Percentiles rank a stretch among this genome's conserved stretches.
These are phyloP conservation scores for Ammodytes dubius DNA, from an alignment of 2,113 vertebrate species.

Conservation along the genomic window DNA sequence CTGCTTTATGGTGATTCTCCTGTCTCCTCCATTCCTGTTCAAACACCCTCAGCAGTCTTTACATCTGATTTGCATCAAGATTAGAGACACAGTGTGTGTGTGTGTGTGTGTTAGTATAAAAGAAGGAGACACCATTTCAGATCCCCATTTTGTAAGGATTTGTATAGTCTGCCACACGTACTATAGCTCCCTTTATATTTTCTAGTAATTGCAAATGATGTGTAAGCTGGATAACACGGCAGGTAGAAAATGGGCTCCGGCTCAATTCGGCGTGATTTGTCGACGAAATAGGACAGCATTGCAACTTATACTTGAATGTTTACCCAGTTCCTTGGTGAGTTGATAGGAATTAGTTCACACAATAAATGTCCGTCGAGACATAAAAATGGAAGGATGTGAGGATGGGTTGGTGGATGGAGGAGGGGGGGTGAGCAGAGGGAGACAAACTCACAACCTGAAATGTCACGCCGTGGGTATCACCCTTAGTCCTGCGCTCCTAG, in stretches of 20 bases:
- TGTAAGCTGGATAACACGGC: slow-evolving; percentile 22
- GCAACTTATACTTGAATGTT: slow-evolving; percentile 93
- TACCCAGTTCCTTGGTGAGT: slow-evolving; percentile 90
- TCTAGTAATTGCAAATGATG: slow-evolving; percentile 1
- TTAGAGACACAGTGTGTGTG: slow-evolving; percentile 10
- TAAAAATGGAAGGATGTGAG: slow-evolving; percentile 79
- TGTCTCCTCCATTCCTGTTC: slow-evolving; percentile 18
- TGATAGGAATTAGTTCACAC: slow-evolving; percentile 90
- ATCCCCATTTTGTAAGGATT: slow-evolving; percentile 1
- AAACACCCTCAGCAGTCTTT: slow-evolving; percentile 18
- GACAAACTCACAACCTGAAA: slow-evolving; percentile 99
- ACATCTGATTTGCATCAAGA: slow-evolving; percentile 23
- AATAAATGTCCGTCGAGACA: slow-evolving; percentile 86
- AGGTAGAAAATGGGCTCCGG: background rate
- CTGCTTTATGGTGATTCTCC: slow-evolving; percentile 17
- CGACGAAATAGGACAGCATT: slow-evolving; percentile 12
- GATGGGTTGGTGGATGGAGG: slow-evolving; percentile 49
- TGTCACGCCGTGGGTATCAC: slow-evolving; percentile 99
- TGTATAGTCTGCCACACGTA: background rate
- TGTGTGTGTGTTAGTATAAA: slow-evolving; percentile 41
- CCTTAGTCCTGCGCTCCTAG: slow-evolving; percentile 99
- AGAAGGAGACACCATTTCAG: slow-evolving; percentile 68
- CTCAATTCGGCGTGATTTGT: slow-evolving; percentile 23
- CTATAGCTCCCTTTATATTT: background rate
- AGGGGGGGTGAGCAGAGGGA: slow-evolving; percentile 79